Base-by-base conservation (phyloP, 2,113 vertebrate species). In the Cyanoderma ruficeps region DNA sequence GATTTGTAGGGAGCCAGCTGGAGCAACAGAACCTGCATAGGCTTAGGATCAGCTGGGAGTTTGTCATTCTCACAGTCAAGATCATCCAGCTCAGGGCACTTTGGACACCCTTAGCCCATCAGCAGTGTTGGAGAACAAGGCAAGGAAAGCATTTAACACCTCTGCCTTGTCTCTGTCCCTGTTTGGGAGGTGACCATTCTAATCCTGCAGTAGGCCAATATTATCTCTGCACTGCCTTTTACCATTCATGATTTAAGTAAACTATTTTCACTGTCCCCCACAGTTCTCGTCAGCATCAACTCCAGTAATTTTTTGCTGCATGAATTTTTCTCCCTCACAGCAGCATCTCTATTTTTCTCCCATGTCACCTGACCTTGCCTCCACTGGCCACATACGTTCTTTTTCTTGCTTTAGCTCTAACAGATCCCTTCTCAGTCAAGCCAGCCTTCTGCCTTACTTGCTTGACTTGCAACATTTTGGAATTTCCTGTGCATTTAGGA, bases 251-350 rank as follows among this genome's bases (percentile, higher is more conserved):
- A 49, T 27, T 71, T 50, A 35, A 64, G 10, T 15, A 41, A 71
- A n/a, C 42, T 28, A 12, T 42, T 72, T 57, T 15, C 7, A 27
- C 19, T 23, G 27, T 28, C 5, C 2, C 14, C 15, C 22, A 42
- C 17, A 42, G 9, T 23, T 72, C 44, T 44, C 25, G 50, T 9
- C n/a, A 41, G 5, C 0, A 0, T 15, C 41, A 56, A 10, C 20
- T 31, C 13, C 31, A 71, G 17, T 2, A 2, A 7, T 27, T 6
- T 22, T 65, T 27, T 28, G 14, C 42, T 11, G 39, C 35, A 50
- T 10, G 2, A 50, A 28, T 65, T 50, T 57, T 57, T 88, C 22
- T 31, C 13, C 41, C 49, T 63, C 22, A n/a, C 11, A 41, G 56
- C 9, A 47, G 16, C 12, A 21, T 25, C 39, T 78, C 49, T 21